Percentiles rank a stretch among this genome's conserved stretches.
Evolutionary conservation across 2,113 vertebrate genomes (phyloP).

Genomic region (Ranitomeya variabilis): DNA sequence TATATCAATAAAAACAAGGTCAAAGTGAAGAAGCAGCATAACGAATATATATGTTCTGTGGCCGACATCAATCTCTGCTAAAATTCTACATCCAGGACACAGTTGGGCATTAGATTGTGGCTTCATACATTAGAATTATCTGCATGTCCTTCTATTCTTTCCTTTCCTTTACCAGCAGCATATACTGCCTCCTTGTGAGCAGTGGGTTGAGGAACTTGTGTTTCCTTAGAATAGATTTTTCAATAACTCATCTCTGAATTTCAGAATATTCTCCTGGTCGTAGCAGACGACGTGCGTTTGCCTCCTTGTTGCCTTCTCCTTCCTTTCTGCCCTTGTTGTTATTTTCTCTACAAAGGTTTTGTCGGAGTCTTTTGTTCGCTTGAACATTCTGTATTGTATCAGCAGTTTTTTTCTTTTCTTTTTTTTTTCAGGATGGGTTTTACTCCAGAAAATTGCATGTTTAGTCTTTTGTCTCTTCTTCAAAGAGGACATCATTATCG

Average conservation of each 20-base stretch:
- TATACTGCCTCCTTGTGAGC: neutral
- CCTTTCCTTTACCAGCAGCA: neutral
- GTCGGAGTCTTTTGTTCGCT: neutral
- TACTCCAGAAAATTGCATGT: neutral
- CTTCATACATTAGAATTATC: neutral
- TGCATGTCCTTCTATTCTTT: slow-evolving; percentile 4
- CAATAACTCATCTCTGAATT: neutral
- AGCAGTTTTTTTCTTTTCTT: neutral
- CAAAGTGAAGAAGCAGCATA: slow-evolving; percentile 26
- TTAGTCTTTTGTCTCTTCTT: slow-evolving; percentile 15
- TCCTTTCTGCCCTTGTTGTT: neutral
- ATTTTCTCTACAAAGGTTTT: neutral
- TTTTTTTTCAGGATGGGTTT: slow-evolving; percentile 1
- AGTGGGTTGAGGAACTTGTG: neutral
- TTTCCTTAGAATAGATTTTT: slow-evolving; percentile 23
- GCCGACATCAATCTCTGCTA: slow-evolving; percentile 11
- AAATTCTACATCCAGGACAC: slow-evolving; percentile 3
- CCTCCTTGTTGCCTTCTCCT: neutral
- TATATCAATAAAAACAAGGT: slow-evolving; percentile 39
- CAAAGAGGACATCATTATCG: slow-evolving; percentile 29
- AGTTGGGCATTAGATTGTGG: neutral
- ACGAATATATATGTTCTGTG: neutral
- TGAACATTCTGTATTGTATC: slow-evolving; percentile 7
- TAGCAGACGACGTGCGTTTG: neutral
- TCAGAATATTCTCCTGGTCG: neutral